phyloP scores from a whole-genome alignment of 2,888 invertebrate genomes.

The Zaprionus obscuricornis region DNA sequence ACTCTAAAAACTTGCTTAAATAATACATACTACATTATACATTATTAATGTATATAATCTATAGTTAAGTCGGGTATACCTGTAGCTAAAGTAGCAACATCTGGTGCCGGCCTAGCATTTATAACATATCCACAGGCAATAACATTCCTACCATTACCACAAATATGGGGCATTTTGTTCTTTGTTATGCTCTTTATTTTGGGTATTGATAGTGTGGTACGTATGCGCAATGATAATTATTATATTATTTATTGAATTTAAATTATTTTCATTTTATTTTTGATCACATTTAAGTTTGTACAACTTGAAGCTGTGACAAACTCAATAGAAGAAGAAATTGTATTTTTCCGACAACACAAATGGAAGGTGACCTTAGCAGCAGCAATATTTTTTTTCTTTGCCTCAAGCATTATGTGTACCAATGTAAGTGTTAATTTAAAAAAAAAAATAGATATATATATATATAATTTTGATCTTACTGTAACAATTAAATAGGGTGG shows the following conservation, averaged over 20 bases:
- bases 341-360: slow-evolving; percentile 86
- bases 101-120: slow-evolving; percentile 91
- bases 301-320: slow-evolving; percentile 91
- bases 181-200: slow-evolving; percentile 92
- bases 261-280: background rate
- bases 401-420: slow-evolving; percentile 89
- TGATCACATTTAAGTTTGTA: slow-evolving; percentile 90
- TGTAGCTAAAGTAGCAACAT: slow-evolving; percentile 90
- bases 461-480: background rate
- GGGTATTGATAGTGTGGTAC: slow-evolving; percentile 91
- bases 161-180: slow-evolving; percentile 90
- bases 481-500: slow-evolving; percentile 87
- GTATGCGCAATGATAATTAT: slow-evolving; percentile 49
- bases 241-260: background rate
- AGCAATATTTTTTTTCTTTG: slow-evolving; percentile 86
- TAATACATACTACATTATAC: background rate
- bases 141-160: slow-evolving; percentile 89
- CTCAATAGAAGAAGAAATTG: slow-evolving; percentile 89
- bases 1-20: no score
- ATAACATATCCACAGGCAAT: slow-evolving; percentile 92
- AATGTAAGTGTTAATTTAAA: slow-evolving; percentile 85
- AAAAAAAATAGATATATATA: background rate
- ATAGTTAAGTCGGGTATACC: slow-evolving; percentile 88
- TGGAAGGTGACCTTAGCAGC: slow-evolving; percentile 86
- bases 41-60: background rate